Conservation (phyloP, 2,113 vertebrate species). For the Irena cyanogastra region DNA sequence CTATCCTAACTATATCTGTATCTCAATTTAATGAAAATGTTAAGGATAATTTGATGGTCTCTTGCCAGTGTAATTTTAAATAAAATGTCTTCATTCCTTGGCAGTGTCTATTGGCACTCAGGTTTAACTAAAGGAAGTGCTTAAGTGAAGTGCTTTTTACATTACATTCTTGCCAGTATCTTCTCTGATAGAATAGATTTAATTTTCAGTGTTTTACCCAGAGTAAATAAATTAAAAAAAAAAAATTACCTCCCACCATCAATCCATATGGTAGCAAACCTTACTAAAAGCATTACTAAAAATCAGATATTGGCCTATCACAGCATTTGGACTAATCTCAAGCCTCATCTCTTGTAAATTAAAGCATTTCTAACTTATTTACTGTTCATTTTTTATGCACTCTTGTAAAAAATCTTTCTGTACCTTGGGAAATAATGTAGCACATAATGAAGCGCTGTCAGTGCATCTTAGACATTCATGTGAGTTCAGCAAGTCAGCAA, state of each 20-base stretch:
- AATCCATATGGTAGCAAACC: neutral
- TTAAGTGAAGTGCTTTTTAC: slow-evolving; percentile 62
- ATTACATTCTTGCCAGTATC: slow-evolving; percentile 37
- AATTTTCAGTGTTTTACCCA: slow-evolving; percentile 42
- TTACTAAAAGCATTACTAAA: slow-evolving; percentile 38
- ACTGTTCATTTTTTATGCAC: neutral
- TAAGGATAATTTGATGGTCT: slow-evolving; percentile 74
- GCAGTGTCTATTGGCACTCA: slow-evolving; percentile 46
- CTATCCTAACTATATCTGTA: slow-evolving; percentile 67
- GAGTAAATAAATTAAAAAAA: slow-evolving; percentile 62
- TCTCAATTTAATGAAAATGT: slow-evolving; percentile 77
- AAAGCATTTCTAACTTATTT: slow-evolving; percentile 39
- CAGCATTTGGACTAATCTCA: neutral
- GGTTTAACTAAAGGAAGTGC: slow-evolving; percentile 63
- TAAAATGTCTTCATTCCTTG: slow-evolving; percentile 70
- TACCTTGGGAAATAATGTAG: slow-evolving; percentile 10
- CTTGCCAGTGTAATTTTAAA: slow-evolving; percentile 74
- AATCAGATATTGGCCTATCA: neutral
- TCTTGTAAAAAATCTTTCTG: neutral
- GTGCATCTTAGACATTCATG: neutral
- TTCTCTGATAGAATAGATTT: slow-evolving; percentile 35
- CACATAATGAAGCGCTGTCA: neutral
- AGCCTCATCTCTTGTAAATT: neutral
- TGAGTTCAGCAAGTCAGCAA: slow-evolving; percentile 44
- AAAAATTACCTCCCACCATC: neutral